Conservation (phyloP, 2,797 vertebrate genomes). For the Mormyrus hasselquistii region DNA sequence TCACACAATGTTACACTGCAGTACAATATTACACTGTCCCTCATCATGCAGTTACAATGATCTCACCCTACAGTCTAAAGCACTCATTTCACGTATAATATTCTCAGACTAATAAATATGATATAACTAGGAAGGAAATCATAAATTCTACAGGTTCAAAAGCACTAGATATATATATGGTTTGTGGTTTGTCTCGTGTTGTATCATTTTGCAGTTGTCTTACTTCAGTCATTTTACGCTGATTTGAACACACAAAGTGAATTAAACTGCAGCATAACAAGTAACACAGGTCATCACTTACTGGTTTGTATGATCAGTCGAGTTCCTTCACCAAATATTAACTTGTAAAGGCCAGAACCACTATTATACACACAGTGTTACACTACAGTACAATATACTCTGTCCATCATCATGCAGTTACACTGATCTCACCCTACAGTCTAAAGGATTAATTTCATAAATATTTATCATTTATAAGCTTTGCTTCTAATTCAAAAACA, state of each 20-base stretch:
- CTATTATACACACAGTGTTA: conserved; percentile 43
- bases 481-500: background rate
- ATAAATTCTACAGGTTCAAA: too few relatives aligned
- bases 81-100: background rate
- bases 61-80: background rate
- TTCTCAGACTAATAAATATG: background rate
- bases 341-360: background rate
- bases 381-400: conserved; percentile 13
- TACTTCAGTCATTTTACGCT: too few relatives aligned
- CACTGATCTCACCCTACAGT: background rate
- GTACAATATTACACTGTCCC: conserved; percentile 14
- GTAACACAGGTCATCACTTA: conserved; percentile 24
- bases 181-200: too few relatives aligned
- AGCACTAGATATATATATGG: too few relatives aligned
- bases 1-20: conserved; percentile 46
- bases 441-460: background rate
- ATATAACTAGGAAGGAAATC: background rate
- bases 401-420: background rate
- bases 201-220: too few relatives aligned
- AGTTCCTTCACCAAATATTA: conserved; percentile 11
- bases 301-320: conserved; percentile 23
- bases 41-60: conserved; percentile 14
- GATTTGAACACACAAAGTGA: too few relatives aligned
- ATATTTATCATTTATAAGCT: background rate
- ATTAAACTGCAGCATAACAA: background rate